A percentile compares a stretch with the other conserved stretches of the same genome.
These are phyloP conservation scores for Melipona quadrifasciata DNA, from an alignment of 1,140 invertebrate species.

Conservation along the genomic window DNA sequence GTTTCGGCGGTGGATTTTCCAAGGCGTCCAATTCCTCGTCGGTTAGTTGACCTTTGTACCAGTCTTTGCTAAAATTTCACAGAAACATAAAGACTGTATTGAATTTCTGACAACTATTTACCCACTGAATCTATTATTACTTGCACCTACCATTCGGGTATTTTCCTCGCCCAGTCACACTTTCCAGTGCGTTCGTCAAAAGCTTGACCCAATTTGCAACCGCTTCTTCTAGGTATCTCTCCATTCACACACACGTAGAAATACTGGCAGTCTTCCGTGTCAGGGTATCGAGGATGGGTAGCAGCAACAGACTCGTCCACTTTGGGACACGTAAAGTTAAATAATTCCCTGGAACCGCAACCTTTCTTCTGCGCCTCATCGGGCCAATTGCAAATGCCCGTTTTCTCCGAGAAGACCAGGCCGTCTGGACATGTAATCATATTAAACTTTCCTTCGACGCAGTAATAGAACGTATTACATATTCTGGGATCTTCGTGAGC, in stretches of 20 bases:
- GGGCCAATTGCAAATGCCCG: conserved; percentile 95
- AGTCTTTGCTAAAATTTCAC: conserved; percentile 87
- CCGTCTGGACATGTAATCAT: conserved; percentile 94
- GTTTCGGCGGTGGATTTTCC: conserved; percentile 88
- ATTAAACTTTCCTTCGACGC: conserved; percentile 94
- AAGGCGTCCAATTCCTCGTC: conserved; percentile 89
- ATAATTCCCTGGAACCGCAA: conserved; percentile 92
- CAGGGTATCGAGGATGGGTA: conserved; percentile 92
- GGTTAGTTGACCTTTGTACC: conserved; percentile 93
- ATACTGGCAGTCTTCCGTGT: conserved; percentile 94
- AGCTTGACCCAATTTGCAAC: conserved; percentile 94
- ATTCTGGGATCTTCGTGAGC: conserved; percentile 89
- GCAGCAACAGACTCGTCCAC: conserved; percentile 87
- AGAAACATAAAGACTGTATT: background rate
- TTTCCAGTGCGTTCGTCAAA: conserved; percentile 92
- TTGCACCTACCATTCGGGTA: conserved; percentile 91
- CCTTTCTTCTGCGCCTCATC: conserved; percentile 94
- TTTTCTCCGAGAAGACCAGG: conserved; percentile 93
- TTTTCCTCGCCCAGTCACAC: conserved; percentile 94
- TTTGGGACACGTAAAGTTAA: conserved; percentile 92
- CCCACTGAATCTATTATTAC: background rate
- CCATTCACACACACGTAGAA: conserved; percentile 96
- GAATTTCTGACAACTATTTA: background rate
- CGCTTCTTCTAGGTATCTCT: conserved; percentile 89
- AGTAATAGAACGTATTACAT: conserved; percentile 96